These are phyloP conservation scores for Valencia hispanica DNA, from an alignment of 2,797 vertebrate species.

Conservation along the genomic window DNA sequence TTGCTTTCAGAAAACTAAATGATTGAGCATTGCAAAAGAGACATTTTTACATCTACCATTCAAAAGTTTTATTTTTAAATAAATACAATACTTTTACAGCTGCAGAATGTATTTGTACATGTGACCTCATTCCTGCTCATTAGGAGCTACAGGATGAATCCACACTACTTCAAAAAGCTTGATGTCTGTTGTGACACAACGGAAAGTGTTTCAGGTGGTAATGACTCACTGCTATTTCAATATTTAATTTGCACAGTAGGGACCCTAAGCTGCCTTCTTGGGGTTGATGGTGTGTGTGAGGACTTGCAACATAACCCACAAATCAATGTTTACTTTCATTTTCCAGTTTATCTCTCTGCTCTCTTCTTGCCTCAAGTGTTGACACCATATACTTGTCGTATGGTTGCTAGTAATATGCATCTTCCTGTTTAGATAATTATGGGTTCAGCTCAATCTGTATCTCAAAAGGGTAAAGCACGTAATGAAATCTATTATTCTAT, in stretches of 20 bases:
- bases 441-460: neutral
- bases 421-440: neutral
- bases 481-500: neutral
- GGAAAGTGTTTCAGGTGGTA: conserved; percentile 8
- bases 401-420: neutral
- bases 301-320: conserved; percentile 6
- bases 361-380: neutral
- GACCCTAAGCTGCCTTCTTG: neutral
- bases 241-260: conserved; percentile 15
- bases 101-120: neutral
- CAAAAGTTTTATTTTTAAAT: neutral
- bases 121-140: neutral
- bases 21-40: neutral
- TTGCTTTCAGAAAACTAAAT: neutral
- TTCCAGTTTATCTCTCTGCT: conserved; percentile 3
- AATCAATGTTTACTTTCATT: conserved; percentile 14
- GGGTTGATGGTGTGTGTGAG: conserved; percentile 7
- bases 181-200: conserved; percentile 3
- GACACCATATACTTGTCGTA: neutral
- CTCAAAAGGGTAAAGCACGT: neutral
- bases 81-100: neutral
- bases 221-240: neutral
- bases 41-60: neutral
- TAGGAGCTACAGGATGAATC: neutral
- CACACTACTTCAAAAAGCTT: neutral